Conservation (phyloP, 2,113 vertebrate genomes). For the Semicossyphus pulcher region DNA sequence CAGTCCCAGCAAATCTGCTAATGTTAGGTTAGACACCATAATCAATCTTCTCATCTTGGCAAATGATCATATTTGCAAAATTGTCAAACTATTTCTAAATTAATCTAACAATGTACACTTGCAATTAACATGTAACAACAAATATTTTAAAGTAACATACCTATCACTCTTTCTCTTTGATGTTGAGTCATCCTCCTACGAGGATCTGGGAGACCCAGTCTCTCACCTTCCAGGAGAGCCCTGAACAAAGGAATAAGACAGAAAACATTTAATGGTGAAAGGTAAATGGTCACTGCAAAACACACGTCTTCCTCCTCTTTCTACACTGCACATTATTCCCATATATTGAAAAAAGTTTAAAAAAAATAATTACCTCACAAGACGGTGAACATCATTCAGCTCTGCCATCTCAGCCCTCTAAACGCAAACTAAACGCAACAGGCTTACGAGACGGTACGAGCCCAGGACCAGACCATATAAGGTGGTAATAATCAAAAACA, state of each 20-base stretch:
- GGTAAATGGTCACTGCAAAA: background rate
- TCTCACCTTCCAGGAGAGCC: slow-evolving; percentile 92
- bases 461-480: slow-evolving; percentile 54
- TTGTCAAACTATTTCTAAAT: background rate
- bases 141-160: slow-evolving; percentile 41
- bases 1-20: background rate
- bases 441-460: slow-evolving; percentile 47
- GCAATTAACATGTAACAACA: background rate
- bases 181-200: slow-evolving; percentile 78
- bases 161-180: slow-evolving; percentile 78
- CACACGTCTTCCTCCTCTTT: background rate
- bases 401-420: slow-evolving; percentile 73
- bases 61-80: background rate
- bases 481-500: slow-evolving; percentile 51
- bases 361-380: slow-evolving; percentile 69
- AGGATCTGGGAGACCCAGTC: slow-evolving; percentile 83
- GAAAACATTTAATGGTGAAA: slow-evolving; percentile 4
- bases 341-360: background rate
- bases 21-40: background rate
- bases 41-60: background rate
- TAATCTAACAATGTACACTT: background rate
- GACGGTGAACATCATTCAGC: slow-evolving; percentile 59
- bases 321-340: background rate
- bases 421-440: slow-evolving; percentile 55
- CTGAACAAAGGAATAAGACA: slow-evolving; percentile 74